phyloP scores from a whole-genome alignment of 1,140 invertebrate genomes.

The Aphaenogaster floridana region DNA sequence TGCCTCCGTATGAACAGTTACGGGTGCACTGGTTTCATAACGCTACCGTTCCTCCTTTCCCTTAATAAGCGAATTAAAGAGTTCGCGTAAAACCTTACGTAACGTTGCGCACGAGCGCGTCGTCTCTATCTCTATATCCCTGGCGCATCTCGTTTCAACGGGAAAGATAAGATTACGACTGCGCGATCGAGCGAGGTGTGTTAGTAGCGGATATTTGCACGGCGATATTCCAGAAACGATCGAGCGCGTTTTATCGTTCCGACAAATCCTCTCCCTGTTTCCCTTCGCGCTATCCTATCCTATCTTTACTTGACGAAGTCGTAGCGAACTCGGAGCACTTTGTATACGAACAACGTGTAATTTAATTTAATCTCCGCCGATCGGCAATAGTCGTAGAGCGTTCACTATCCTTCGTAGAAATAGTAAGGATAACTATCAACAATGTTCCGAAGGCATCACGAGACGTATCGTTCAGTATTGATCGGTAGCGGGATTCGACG shows the following conservation, averaged over 20 bases:
- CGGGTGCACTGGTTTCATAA: background rate
- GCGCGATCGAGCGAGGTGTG: background rate
- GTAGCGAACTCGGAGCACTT: background rate
- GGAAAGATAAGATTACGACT: conserved; percentile 43
- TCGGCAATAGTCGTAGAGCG: background rate
- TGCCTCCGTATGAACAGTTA: background rate
- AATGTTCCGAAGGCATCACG: background rate
- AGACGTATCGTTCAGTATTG: conserved; percentile 20
- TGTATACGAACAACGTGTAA: background rate
- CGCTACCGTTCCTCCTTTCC: background rate
- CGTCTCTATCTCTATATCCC: background rate
- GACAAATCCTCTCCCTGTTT: background rate
- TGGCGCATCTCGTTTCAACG: conserved; percentile 4
- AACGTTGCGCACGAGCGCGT: background rate
- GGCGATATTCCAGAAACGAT: conserved; percentile 19
- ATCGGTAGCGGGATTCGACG: conserved; percentile 8
- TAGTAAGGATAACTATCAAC: background rate
- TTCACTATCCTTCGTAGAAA: background rate
- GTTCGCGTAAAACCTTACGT: background rate
- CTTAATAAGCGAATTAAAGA: conserved; percentile 49
- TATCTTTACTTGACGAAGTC: background rate
- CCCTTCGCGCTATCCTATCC: background rate
- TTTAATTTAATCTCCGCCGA: background rate
- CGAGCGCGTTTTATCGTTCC: background rate
- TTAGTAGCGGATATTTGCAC: conserved; percentile 20